A percentile compares a stretch with the other conserved stretches of the same genome.
Conservation (phyloP, 2,888 invertebrate species). For the Coleophora flavipennella region DNA sequence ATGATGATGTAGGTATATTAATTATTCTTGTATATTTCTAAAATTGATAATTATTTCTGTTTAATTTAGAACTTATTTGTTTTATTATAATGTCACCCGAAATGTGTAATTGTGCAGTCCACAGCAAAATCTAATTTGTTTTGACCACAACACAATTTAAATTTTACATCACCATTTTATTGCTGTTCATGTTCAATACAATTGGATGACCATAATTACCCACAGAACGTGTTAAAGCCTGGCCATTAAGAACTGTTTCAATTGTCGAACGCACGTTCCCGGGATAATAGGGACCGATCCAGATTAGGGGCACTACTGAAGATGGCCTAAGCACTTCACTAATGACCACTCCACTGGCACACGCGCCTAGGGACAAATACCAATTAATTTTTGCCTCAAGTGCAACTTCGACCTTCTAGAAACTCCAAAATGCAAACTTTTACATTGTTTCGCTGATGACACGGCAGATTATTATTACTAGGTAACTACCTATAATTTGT, state of each 20-base stretch:
- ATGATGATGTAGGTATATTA: too few species aligned
- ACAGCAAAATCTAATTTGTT: background rate
- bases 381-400: slow-evolving; percentile 31
- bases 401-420: slow-evolving; percentile 11
- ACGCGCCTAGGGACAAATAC: slow-evolving; percentile 29
- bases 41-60: too few species aligned
- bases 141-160: slow-evolving; percentile 26
- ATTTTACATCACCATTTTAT: slow-evolving; percentile 23
- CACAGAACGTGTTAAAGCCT: slow-evolving; percentile 49
- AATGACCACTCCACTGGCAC: slow-evolving; percentile 41
- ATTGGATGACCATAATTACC: slow-evolving; percentile 51
- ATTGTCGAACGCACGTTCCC: slow-evolving; percentile 44
- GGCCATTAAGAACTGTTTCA: slow-evolving; percentile 42
- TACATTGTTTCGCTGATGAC: slow-evolving; percentile 40
- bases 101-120: too few species aligned
- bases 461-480: slow-evolving; percentile 30
- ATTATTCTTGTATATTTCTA: too few species aligned
- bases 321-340: slow-evolving; percentile 41
- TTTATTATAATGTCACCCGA: too few species aligned
- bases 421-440: slow-evolving; percentile 27
- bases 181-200: slow-evolving; percentile 23
- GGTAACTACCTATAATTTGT: slow-evolving; percentile 46
- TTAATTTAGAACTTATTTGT: too few species aligned
- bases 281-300: slow-evolving; percentile 48
- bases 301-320: slow-evolving; percentile 37